phyloP scores from a whole-genome alignment of 64 coral and sea anemone genomes.

The Cladopsammia gracilis region DNA sequence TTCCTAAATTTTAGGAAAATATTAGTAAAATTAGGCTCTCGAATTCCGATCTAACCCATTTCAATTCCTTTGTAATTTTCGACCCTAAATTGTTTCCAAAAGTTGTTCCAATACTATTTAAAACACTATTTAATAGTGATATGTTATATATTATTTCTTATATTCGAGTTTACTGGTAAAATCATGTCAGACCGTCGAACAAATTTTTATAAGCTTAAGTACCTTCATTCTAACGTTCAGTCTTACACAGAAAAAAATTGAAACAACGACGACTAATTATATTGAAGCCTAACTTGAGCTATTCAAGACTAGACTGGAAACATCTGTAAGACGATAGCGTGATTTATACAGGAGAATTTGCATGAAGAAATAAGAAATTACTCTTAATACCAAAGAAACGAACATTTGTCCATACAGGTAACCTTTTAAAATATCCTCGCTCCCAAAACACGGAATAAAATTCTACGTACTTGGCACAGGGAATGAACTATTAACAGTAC shows the following conservation, averaged over 20 bases:
- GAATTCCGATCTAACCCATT: not conserved
- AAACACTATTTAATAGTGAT: slow-evolving; percentile 29
- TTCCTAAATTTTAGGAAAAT: not conserved
- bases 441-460: not conserved
- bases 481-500: slow-evolving; percentile 61
- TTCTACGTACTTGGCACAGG: slow-evolving; percentile 53
- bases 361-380: not conserved
- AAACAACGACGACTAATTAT: no score
- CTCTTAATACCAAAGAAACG: not conserved
- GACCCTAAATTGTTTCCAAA: not conserved
- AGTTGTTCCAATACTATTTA: not conserved
- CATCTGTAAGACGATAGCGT: not conserved
- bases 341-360: not conserved
- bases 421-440: slow-evolving; percentile 3
- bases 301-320: not conserved
- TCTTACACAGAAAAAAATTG: no score
- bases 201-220: not conserved
- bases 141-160: not conserved
- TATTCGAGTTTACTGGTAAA: not conserved
- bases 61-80: slow-evolving; percentile 4
- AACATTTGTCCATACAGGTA: not conserved
- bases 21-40: not conserved
- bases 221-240: no score
- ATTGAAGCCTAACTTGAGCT: no score
- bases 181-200: not conserved